Base-by-base conservation (phyloP, 2,113 vertebrate genomes). In the Micromys minutus region DNA sequence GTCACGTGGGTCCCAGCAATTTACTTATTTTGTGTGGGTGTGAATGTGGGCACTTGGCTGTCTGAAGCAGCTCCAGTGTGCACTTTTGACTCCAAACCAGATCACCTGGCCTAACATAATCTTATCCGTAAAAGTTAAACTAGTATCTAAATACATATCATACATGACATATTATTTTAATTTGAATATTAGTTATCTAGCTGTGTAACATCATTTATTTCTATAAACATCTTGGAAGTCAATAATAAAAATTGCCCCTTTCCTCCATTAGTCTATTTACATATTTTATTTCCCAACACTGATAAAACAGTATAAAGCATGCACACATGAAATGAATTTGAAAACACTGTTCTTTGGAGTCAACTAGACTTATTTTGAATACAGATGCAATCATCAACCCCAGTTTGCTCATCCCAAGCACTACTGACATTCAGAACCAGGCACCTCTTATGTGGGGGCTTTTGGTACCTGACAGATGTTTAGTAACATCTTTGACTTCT, bases 361-460 rank as follows among this genome's bases (percentile, higher is more conserved):
- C 16, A 83, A 71, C 12, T 16, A 67, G 47, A 31, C 87, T 95
- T 36, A 89, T 12, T 65, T 45, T 80, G 31, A 36, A 75, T 17
- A 55, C 22, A 77, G 45, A 6, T 94, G 15, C n/a, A 16, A 59
- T 19, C 57, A 61, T 61, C 59, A 61, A 24, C 59, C 59, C 22
- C 69, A 89, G 29, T 88, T 55, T 79, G 94, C 55, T 63, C 72
- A 94, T n/a, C 69, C 57, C 87, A 89, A 52, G 36, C 26, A 83
- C 50, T 91, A 50, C 2, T 74, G 26, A 89, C n/a, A 55, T 26
- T 34, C 63, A 52, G 29, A 31, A 65, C 63, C 29, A 34, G 57
- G 63, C 63, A 13, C 4, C 31, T 34, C 76, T 50, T 76, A 16
- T 29, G 19, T 52, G 63, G 15, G 55, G 36, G 15, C 1, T 90